Conservation (phyloP, 1,140 invertebrate genomes). For the Ruditapes philippinarum region DNA sequence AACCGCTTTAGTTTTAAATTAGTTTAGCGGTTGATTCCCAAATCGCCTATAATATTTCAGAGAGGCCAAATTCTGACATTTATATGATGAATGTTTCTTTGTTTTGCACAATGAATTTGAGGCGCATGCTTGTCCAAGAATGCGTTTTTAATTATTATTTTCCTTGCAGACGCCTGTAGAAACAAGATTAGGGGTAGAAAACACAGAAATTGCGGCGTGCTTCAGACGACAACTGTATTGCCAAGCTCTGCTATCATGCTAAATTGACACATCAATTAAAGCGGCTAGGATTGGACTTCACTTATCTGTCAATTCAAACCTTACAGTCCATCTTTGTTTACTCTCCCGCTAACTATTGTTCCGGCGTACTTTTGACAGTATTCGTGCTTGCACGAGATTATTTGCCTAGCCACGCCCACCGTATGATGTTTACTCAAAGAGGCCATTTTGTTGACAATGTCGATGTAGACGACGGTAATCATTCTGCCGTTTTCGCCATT, state of each 20-base stretch:
- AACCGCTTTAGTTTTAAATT: too few species aligned
- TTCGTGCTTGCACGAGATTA: slow-evolving; percentile 45
- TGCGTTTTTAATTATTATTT: not conserved
- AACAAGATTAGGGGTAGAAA: not conserved
- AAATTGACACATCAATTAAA: slow-evolving; percentile 23
- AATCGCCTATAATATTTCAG: not conserved
- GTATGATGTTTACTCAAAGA: slow-evolving; percentile 24
- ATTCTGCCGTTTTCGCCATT: not conserved
- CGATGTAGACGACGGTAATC: not conserved
- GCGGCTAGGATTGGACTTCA: not conserved
- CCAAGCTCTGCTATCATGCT: not conserved
- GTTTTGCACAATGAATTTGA: not conserved
- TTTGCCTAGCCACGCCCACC: slow-evolving; percentile 27
- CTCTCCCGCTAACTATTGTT: slow-evolving; percentile 13
- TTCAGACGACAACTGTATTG: not conserved
- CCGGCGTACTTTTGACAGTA: not conserved
- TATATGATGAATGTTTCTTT: not conserved
- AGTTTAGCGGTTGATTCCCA: too few species aligned
- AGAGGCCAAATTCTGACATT: not conserved
- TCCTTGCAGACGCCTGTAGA: not conserved
- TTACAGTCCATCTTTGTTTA: slow-evolving; percentile 18
- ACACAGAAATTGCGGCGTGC: not conserved
- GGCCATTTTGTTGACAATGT: slow-evolving; percentile 14
- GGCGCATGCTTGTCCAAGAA: not conserved
- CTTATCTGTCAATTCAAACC: slow-evolving; percentile 10